Evolutionary conservation across 2,113 vertebrate genomes (phyloP).

Genomic region (Rutilus rutilus): DNA sequence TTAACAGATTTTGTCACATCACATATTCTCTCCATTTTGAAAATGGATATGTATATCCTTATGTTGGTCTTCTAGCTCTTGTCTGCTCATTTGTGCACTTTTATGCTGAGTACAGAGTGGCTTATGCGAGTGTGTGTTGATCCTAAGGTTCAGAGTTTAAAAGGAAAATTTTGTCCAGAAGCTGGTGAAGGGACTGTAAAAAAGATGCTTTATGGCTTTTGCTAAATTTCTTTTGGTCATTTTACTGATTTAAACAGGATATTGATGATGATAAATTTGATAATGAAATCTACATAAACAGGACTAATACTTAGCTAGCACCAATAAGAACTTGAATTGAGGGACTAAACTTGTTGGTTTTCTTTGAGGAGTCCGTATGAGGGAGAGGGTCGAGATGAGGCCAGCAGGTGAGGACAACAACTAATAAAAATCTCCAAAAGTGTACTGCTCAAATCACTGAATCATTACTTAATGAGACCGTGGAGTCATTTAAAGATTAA

Average conservation of each 20-base stretch:
- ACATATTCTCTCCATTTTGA: not conserved
- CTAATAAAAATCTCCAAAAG: slow-evolving; percentile 35
- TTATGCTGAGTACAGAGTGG: not conserved
- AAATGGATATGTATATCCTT: not conserved
- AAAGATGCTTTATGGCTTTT: slow-evolving; percentile 26
- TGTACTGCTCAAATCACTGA: slow-evolving; percentile 25
- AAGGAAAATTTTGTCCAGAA: not conserved
- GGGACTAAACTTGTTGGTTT: slow-evolving; percentile 70
- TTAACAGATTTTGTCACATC: not conserved
- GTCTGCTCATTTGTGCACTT: not conserved
- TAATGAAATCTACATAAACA: not conserved
- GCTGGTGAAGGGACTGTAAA: slow-evolving; percentile 50
- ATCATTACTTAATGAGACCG: slow-evolving; percentile 10
- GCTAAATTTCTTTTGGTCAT: slow-evolving; percentile 1
- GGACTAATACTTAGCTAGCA: slow-evolving; percentile 20
- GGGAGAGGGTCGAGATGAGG: slow-evolving; percentile 82
- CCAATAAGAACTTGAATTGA: slow-evolving; percentile 27
- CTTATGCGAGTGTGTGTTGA: slow-evolving; percentile 12
- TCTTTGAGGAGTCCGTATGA: slow-evolving; percentile 86
- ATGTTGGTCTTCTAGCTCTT: too few species aligned
- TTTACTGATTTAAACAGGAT: slow-evolving; percentile 2
- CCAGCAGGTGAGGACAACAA: slow-evolving; percentile 79
- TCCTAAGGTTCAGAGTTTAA: slow-evolving; percentile 14
- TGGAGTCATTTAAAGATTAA: not conserved
- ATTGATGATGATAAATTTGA: not conserved